These are phyloP conservation scores for Lepus europaeus DNA, from an alignment of 2,113 vertebrate species.

Conservation along the genomic window DNA sequence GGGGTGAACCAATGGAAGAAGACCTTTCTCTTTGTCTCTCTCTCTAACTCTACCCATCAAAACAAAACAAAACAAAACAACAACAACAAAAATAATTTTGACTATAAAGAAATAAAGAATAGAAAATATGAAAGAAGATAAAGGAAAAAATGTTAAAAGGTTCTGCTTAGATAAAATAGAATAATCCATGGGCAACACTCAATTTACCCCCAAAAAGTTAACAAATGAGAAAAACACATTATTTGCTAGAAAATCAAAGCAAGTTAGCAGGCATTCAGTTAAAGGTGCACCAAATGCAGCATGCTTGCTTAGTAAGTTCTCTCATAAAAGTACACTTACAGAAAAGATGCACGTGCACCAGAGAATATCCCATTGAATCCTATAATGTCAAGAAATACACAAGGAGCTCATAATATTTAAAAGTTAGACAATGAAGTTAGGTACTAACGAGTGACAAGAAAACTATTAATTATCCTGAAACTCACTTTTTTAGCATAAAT, in stretches of 20 bases:
- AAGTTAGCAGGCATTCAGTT: not conserved
- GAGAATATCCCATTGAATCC: slow-evolving; percentile 59
- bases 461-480: slow-evolving; percentile 76
- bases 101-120: not conserved
- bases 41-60: too few relatives aligned
- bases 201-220: not conserved
- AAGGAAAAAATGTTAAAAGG: not conserved
- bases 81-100: not conserved
- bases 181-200: not conserved
- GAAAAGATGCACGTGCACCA: slow-evolving; percentile 56
- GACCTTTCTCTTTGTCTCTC: too few relatives aligned
- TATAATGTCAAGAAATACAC: slow-evolving; percentile 57
- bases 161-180: not conserved
- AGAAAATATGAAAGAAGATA: not conserved
- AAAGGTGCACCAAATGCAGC: not conserved
- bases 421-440: slow-evolving; percentile 80
- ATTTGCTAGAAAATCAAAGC: not conserved
- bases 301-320: slow-evolving; percentile 1
- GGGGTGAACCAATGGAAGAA: too few relatives aligned
- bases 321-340: not conserved
- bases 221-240: not conserved
- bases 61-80: too few relatives aligned
- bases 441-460: slow-evolving; percentile 78
- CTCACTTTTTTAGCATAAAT: slow-evolving; percentile 74
- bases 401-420: slow-evolving; percentile 77